Percentiles rank a stretch among this genome's conserved stretches.
These are phyloP conservation scores for Drosophila affinis DNA, from an alignment of 2,888 invertebrate species.

Conservation along the genomic window DNA sequence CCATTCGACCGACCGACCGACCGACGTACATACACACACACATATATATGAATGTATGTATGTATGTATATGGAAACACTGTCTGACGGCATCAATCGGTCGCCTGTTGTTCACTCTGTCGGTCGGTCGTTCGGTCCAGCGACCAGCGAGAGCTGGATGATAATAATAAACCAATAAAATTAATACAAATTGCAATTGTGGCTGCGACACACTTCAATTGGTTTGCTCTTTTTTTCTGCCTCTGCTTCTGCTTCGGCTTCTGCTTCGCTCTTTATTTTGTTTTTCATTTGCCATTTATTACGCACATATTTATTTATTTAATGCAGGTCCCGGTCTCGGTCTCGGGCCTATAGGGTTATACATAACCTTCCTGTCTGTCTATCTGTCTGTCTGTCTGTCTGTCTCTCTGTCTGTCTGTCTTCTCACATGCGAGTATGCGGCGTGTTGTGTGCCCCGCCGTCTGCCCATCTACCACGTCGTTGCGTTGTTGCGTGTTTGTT, in stretches of 20 bases:
- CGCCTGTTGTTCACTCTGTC: constrained; percentile 1
- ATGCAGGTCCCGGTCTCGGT: constrained; percentile 15
- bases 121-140: neutral
- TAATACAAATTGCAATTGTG: constrained; percentile 71
- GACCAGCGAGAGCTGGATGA: constrained; percentile 31
- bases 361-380: neutral
- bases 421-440: constrained; percentile 20
- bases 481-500: constrained; percentile 28
- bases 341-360: neutral
- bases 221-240: constrained; percentile 42
- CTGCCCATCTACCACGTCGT: constrained; percentile 20
- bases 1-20: constrained; percentile 58
- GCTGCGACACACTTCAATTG: constrained; percentile 55
- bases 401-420: constrained; percentile 26
- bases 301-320: constrained; percentile 56
- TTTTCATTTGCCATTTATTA: constrained; percentile 51
- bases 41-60: neutral
- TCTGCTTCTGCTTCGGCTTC: constrained; percentile 9
- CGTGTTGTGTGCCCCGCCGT: neutral
- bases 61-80: neutral
- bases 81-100: constrained; percentile 44
- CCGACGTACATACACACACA: neutral
- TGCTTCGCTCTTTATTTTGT: constrained; percentile 11
- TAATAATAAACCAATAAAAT: constrained; percentile 74
- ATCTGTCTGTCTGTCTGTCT: constrained; percentile 10